Evolutionary conservation across 2,113 vertebrate species (phyloP).

Genomic region (Pachypanchax playfairii): DNA sequence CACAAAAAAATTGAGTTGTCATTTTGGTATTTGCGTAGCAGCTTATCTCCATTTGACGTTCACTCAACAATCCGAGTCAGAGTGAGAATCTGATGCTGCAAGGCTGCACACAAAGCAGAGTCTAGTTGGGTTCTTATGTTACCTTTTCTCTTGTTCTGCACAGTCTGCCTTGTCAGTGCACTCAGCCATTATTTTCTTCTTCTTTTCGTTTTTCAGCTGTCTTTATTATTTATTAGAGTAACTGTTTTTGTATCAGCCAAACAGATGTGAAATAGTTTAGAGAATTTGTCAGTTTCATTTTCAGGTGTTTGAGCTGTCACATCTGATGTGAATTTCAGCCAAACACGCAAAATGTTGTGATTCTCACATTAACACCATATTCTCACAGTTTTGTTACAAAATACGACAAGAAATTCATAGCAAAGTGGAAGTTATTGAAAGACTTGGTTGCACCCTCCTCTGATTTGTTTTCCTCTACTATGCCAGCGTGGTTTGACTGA

Average conservation of each 20-base stretch:
- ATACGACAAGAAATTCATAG: conserved; percentile 51
- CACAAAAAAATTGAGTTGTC: conserved; percentile 30
- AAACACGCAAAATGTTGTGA: conserved; percentile 40
- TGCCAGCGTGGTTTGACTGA: conserved; percentile 73
- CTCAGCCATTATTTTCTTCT: conserved; percentile 59
- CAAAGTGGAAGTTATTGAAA: conserved; percentile 68
- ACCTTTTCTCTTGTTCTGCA: conserved; percentile 59
- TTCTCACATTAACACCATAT: conserved; percentile 63
- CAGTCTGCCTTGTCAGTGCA: conserved; percentile 57
- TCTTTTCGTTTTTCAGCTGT: conserved; percentile 38
- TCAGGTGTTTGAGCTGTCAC: conserved; percentile 25
- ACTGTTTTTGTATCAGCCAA: conserved; percentile 35
- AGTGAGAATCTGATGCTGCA: conserved; percentile 45
- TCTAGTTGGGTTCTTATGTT: conserved; percentile 71
- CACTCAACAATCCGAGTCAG: conserved; percentile 50
- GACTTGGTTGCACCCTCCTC: conserved; percentile 49
- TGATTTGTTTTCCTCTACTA: conserved; percentile 62
- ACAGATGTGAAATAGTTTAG: conserved; percentile 11
- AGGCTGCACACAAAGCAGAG: conserved; percentile 65
- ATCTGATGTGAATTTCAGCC: conserved; percentile 52
- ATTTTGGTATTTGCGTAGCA: conserved; percentile 27
- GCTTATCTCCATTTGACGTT: conserved; percentile 21
- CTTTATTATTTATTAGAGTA: conserved; percentile 54
- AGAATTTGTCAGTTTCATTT: conserved; percentile 22
- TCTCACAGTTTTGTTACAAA: conserved; percentile 54